Conservation (phyloP, 2,797 vertebrate genomes). For the Lepus townsendii region DNA sequence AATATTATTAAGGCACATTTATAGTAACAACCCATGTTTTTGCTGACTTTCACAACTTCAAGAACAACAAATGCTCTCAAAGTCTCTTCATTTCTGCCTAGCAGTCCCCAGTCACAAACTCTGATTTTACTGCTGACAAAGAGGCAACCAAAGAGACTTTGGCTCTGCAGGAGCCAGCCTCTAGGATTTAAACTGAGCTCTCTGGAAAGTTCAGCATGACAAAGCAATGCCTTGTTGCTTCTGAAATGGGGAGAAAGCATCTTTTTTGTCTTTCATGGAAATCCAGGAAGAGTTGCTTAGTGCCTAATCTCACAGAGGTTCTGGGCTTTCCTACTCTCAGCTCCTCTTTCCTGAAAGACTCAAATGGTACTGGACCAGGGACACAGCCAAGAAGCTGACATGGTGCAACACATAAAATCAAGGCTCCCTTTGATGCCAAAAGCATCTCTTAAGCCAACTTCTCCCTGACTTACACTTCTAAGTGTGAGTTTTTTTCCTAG, state of each 20-base stretch:
- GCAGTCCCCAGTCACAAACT: constrained; percentile 8
- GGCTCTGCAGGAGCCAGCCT: background rate
- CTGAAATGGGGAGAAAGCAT: background rate
- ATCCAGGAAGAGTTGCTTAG: constrained; percentile 25
- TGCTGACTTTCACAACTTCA: constrained; percentile 28
- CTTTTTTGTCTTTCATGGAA: background rate
- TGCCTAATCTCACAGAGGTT: background rate
- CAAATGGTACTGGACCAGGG: background rate
- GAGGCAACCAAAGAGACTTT: background rate
- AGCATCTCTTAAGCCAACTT: background rate
- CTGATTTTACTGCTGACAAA: background rate
- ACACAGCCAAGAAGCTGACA: background rate
- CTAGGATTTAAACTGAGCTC: background rate
- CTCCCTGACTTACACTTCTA: constrained; percentile 3
- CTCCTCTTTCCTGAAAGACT: background rate
- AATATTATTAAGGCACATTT: background rate
- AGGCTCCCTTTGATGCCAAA: background rate
- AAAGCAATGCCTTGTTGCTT: background rate
- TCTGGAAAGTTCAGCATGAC: background rate
- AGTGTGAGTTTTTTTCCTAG: background rate
- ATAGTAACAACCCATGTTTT: background rate
- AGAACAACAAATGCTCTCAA: background rate
- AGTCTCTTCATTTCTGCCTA: background rate
- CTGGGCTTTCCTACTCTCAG: background rate
- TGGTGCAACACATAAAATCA: background rate